Conservation (phyloP, 2,797 vertebrate genomes). For the Phyllotis vaccarum region DNA sequence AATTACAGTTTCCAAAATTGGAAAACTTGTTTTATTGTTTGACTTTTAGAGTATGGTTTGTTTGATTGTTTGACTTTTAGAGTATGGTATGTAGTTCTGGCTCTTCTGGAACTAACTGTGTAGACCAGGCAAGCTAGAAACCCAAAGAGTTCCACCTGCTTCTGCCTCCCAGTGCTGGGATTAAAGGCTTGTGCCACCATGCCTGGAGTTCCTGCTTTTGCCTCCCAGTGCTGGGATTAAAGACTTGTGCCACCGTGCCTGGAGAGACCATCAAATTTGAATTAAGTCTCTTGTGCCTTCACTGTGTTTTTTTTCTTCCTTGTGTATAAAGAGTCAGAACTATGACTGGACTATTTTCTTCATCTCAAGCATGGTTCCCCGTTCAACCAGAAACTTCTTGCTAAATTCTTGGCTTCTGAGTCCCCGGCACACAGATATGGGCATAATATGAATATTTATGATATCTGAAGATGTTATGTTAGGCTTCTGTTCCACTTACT, state of each 20-base stretch:
- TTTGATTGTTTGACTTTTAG: background rate
- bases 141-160: background rate
- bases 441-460: background rate
- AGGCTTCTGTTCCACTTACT: too few species aligned
- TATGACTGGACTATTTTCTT: background rate
- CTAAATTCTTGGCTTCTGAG: background rate
- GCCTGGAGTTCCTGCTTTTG: too few species aligned
- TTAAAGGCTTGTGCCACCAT: background rate
- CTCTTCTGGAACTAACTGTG: too few species aligned
- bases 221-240: background rate
- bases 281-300: background rate
- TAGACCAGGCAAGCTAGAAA: background rate
- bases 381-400: background rate
- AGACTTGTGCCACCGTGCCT: background rate
- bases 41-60: background rate
- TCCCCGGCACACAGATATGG: background rate
- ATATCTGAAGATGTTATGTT: background rate
- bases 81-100: background rate
- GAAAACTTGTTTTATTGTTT: background rate
- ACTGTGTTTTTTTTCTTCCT: background rate
- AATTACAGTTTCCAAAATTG: background rate
- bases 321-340: background rate
- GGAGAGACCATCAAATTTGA: background rate
- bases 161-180: background rate
- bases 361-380: background rate